Conservation (phyloP, 2,797 vertebrate species). For the Limnodromus scolopaceus region DNA sequence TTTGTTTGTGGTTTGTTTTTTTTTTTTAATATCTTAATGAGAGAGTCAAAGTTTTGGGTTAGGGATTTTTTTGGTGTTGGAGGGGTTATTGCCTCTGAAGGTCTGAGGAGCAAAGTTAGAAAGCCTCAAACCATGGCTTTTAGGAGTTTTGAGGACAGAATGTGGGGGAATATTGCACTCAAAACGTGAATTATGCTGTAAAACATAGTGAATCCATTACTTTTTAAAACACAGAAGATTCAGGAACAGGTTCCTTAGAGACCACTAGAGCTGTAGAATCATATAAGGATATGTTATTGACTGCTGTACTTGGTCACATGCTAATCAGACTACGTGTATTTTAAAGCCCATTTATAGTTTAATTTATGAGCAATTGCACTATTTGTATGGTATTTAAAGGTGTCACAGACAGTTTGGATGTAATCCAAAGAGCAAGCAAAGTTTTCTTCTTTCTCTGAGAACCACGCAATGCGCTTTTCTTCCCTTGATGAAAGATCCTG, state of each 20-base stretch:
- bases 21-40: neutral
- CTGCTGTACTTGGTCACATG: neutral
- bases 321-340: constrained; percentile 49
- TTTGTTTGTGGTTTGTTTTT: neutral
- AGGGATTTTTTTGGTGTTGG: neutral
- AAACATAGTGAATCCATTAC: constrained; percentile 19
- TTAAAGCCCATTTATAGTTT: constrained; percentile 51
- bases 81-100: neutral
- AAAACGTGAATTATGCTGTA: constrained; percentile 23
- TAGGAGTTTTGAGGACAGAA: neutral
- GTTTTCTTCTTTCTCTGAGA: constrained; percentile 63
- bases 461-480: constrained; percentile 34
- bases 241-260: neutral
- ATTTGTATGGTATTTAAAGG: constrained; percentile 50
- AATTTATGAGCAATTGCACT: constrained; percentile 46
- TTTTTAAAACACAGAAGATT: constrained; percentile 37
- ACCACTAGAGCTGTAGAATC: neutral
- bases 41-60: neutral
- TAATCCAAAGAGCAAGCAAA: constrained; percentile 51
- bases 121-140: neutral
- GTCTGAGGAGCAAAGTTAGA: neutral
- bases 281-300: constrained; percentile 1
- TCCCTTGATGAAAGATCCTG: constrained; percentile 60
- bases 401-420: constrained; percentile 60
- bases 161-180: neutral